A percentile compares a stretch with the other conserved stretches of the same genome.
Conservation (phyloP, 2,888 invertebrate species). For the Drosophila emarginata region DNA sequence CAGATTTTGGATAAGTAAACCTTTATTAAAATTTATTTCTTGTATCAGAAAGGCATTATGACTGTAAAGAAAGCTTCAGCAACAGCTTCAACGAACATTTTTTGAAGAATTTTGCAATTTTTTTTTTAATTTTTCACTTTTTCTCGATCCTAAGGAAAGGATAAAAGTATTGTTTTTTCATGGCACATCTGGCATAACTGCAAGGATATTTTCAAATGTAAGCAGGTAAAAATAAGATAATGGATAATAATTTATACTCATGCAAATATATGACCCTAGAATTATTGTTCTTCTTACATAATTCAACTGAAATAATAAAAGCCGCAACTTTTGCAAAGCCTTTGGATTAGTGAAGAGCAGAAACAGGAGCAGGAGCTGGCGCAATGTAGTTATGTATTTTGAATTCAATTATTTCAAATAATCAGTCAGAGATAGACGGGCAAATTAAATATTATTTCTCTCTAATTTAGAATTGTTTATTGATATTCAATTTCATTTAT, state of each 20-base stretch:
- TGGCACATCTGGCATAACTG: too few species aligned
- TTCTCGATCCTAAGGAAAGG: too few species aligned
- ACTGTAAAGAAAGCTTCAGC: too few species aligned
- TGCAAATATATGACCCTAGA: neutral
- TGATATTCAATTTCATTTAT: neutral
- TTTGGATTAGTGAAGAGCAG: neutral
- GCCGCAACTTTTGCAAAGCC: neutral
- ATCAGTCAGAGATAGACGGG: neutral
- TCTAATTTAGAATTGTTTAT: conserved; percentile 3
- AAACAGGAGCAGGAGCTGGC: neutral
- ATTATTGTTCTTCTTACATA: neutral
- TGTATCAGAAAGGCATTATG: too few species aligned
- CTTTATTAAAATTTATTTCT: too few species aligned
- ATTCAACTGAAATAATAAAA: neutral
- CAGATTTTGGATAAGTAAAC: too few species aligned
- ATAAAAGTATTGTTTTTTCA: too few species aligned
- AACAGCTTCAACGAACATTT: too few species aligned
- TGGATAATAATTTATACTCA: neutral
- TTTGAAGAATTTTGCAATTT: too few species aligned
- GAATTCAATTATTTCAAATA: neutral
- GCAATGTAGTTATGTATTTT: neutral
- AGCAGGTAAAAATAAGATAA: neutral
- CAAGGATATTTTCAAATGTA: too few species aligned
- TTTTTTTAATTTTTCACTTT: too few species aligned
- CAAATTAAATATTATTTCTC: neutral